These are phyloP conservation scores for Sterna hirundo DNA, from an alignment of 2,113 vertebrate species.

Conservation along the genomic window DNA sequence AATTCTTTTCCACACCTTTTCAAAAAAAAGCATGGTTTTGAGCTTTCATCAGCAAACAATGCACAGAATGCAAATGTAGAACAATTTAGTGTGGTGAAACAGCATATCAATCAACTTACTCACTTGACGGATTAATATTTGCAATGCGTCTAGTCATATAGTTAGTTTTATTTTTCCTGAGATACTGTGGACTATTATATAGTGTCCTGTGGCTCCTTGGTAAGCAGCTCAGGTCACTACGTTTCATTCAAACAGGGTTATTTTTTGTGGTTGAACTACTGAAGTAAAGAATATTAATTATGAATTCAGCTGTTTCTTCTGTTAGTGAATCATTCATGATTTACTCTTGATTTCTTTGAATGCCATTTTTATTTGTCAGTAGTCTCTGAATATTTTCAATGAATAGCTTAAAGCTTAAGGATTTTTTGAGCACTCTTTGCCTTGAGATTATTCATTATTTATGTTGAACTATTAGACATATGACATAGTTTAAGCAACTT, in stretches of 20 bases:
- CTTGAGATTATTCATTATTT: not conserved
- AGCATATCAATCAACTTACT: not conserved
- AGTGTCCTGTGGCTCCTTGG: not conserved
- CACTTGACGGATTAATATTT: not conserved
- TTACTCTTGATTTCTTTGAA: not conserved
- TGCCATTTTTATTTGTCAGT: conserved; percentile 17
- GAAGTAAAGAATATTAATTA: conserved; percentile 33
- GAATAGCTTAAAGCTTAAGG: not conserved
- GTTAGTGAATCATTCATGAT: conserved; percentile 46
- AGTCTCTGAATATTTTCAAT: not conserved
- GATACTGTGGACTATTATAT: not conserved
- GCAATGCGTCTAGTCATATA: not conserved
- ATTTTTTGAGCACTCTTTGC: not conserved
- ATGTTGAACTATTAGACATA: not conserved
- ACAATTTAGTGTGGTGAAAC: not conserved
- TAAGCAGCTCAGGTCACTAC: not conserved
- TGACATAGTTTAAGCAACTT: not conserved
- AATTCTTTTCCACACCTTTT: not conserved
- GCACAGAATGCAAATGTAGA: not conserved
- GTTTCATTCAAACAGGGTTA: not conserved
- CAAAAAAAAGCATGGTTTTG: not conserved
- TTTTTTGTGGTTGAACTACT: not conserved
- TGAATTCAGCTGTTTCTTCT: not conserved
- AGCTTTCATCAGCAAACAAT: not conserved
- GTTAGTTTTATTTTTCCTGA: not conserved